Conservation (phyloP, 2,797 vertebrate genomes). For the Sebastes hopkinsi region DNA sequence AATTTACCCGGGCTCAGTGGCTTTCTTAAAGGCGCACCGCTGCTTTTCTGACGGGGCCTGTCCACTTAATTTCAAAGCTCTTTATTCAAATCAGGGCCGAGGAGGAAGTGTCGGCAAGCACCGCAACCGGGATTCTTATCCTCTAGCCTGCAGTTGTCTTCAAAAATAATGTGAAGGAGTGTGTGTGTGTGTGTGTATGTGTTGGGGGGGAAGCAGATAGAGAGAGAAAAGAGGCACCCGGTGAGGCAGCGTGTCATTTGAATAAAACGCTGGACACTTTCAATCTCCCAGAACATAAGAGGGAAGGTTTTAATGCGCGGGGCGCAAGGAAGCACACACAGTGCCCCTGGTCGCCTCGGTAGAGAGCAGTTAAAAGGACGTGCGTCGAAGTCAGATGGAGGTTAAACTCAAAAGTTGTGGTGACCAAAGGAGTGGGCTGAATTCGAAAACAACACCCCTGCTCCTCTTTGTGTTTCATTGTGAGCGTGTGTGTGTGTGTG, state of each 20-base stretch:
- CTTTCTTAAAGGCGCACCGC: conserved; percentile 83
- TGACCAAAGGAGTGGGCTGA: conserved; percentile 65
- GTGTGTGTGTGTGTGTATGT: not conserved
- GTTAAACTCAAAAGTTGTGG: conserved; percentile 74
- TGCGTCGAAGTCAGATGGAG: conserved; percentile 75
- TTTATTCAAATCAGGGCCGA: conserved; percentile 86
- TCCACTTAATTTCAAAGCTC: conserved; percentile 87
- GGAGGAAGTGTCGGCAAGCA: conserved; percentile 74
- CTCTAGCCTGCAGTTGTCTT: conserved; percentile 83
- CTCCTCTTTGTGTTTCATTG: not conserved
- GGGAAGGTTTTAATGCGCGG: conserved; percentile 75
- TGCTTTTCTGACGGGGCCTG: conserved; percentile 83
- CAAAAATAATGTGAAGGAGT: conserved; percentile 75
- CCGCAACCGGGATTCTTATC: conserved; percentile 79
- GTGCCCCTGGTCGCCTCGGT: conserved; percentile 64
- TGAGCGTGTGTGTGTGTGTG: not conserved
- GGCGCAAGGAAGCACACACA: conserved; percentile 62
- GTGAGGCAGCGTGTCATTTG: conserved; percentile 76
- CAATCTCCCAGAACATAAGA: conserved; percentile 77
- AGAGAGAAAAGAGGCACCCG: conserved; percentile 72
- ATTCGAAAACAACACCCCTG: conserved; percentile 39
- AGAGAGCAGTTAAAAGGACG: conserved; percentile 61
- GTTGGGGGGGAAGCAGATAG: conserved; percentile 39
- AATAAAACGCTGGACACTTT: conserved; percentile 84
- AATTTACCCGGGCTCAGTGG: conserved; percentile 88